Evolutionary conservation across 2,888 invertebrate species (phyloP), one percentile per base, ranked within the genome.

Genomic region (Plagiodera versicolora): DNA sequence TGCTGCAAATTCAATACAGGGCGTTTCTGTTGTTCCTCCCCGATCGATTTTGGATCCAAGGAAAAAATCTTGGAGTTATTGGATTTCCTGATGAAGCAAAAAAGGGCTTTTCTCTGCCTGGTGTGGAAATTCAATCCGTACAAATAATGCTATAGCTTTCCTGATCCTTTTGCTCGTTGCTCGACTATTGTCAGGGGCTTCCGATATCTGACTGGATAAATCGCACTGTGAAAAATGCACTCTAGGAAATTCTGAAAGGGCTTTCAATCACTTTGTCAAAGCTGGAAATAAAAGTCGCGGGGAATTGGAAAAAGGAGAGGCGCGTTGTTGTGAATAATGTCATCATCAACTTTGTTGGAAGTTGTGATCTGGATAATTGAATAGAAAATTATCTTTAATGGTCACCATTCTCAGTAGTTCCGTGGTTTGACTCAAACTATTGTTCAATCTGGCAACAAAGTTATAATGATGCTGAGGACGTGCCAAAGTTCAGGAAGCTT

Each of bases 61-160:
- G 11, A 20, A 4, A 5, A 44, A 53, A 17, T 49, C 16, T 46
- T 46, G 24, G 32, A 44, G 17, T 55, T 52, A 58, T 62, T 62
- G 58, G 55, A 62, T 62, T 62, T 56, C 55, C 62, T 62, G 58
- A 62, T 62, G 62, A 58, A 58, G 55, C 62, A 44, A 32, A 58
- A 56, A 58, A 62, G n/a, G n/a, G n/a, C n/a, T 58, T 54, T 52
- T 45, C 39, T 52, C 48, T 56, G 62, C 58, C 62, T 58, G 58
- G 49, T 53, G 54, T 48, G 52, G 48, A 62, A 39, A 62, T 62
- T 50, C 62, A 56, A 62, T 62, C 58, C 62, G 51, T 51, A 62
- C 58, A 58, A 58, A 61, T 61, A 61, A 58, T 58, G 4, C 39
- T 2, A 39, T 14, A n/a, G 39, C 32, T 24, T 24, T 24, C 24